Conservation (phyloP, 2,797 vertebrate species). For the Hippopotamyrus pictus region DNA sequence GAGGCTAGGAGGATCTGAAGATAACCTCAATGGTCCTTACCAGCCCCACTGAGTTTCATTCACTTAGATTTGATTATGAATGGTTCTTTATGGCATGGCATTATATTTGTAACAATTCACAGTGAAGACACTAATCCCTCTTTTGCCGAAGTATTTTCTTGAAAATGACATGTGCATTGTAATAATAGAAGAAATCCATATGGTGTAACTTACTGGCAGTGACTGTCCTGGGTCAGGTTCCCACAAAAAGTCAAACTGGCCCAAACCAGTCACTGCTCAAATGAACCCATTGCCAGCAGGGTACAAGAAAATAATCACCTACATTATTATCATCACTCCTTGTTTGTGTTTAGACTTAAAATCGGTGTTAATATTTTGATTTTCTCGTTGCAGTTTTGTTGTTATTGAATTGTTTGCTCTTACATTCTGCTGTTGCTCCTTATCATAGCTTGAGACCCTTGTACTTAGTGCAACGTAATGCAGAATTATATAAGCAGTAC, state of each 20-base stretch:
- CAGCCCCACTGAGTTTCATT: neutral
- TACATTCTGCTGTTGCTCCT: neutral
- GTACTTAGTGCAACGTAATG: neutral
- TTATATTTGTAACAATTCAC: neutral
- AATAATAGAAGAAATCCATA: constrained; percentile 2
- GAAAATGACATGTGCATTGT: constrained; percentile 9
- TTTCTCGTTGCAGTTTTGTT: neutral
- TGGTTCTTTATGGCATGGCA: neutral
- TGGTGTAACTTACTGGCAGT: constrained; percentile 14
- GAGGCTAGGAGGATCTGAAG: constrained; percentile 13
- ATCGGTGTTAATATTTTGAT: neutral
- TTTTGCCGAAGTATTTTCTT: neutral
- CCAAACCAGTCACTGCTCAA: constrained; percentile 13
- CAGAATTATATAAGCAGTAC: neutral
- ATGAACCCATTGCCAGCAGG: neutral
- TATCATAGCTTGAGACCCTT: neutral
- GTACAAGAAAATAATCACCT: neutral
- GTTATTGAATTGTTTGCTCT: neutral
- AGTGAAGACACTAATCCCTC: neutral
- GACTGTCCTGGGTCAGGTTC: constrained; percentile 27
- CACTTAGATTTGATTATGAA: neutral
- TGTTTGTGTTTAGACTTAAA: neutral
- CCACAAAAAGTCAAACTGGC: constrained; percentile 9
- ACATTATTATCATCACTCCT: neutral
- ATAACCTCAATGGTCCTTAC: constrained; percentile 23